Evolutionary conservation across 2,888 invertebrate genomes (phyloP).

Genomic region (Calameuta filiformis): DNA sequence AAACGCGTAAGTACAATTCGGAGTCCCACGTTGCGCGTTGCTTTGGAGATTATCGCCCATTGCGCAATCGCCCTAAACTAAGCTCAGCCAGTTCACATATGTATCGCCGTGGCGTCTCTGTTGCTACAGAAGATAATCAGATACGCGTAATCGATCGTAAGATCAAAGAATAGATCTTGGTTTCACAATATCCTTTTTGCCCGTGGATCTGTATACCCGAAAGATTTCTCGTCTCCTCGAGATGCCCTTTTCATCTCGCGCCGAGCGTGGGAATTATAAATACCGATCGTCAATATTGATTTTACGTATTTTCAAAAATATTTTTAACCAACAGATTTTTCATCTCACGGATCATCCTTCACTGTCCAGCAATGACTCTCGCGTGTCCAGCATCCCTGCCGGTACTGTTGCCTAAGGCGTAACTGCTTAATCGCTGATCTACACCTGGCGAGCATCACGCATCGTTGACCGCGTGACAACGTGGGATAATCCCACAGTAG

Average conservation of each 20-base stretch:
- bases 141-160: background rate
- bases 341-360: background rate
- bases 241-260: background rate
- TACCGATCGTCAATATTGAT: background rate
- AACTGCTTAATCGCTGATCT: background rate
- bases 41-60: no score
- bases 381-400: background rate
- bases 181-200: background rate
- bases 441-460: constrained; percentile 12
- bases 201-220: background rate
- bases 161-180: background rate
- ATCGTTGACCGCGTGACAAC: constrained; percentile 28
- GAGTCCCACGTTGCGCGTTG: no score
- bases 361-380: background rate
- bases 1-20: background rate
- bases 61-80: background rate
- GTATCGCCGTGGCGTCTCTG: background rate
- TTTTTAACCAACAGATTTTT: background rate
- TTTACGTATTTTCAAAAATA: background rate
- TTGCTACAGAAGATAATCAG: background rate
- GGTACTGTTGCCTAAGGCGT: background rate
- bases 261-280: background rate
- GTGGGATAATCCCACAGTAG: background rate
- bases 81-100: background rate
- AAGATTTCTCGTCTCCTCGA: background rate